Base-by-base conservation (phyloP, 2,888 invertebrate genomes). In the Lithosia quadra region DNA sequence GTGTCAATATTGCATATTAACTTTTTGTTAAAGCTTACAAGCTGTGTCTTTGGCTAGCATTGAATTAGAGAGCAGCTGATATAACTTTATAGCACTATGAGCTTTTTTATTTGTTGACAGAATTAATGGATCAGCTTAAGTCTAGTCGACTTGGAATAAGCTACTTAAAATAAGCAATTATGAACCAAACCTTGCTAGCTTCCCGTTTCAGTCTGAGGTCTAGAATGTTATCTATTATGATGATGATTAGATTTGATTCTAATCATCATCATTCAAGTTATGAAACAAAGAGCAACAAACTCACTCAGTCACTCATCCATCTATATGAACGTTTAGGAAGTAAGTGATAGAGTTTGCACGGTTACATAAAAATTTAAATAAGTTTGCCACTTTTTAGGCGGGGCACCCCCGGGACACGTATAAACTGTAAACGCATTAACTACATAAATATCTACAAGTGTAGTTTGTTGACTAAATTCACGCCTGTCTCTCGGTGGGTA, bases 1-100 rank as follows among this genome's bases (percentile, higher is more conserved):
- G 72, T 74, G 81, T 80, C 79, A 80, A 82, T 81, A 81, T 80
- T 77, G 74, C 74, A 79, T 76, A 82, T 81, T 82, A 80, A 80
- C 78, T 73, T 82, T 80, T 77, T 72, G 70, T 71, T 72, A 49
- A 73, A 74, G 53, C 60, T 69, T 59, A 73, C 60, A 66, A 74
- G 68, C 58, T 56, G 60, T 65, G 71, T 74, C 60, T 24, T 60
- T 57, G n/a, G 56, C 49, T 61, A 58, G 67, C 53, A 69, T 69
- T 70, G 24, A 68, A 71, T 72, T 68, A 68, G 28, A 59, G n/a
- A 49, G n/a, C 49, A 49, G 49, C 49, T 49, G 49, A 49, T 49
- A 49, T n/a, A 43, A 49, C 49, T n/a, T n/a, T 49, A 18, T 18
- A 43, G 7, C 8, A 49, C 18, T 9, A n/a, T 18, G 18, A 18